Evolutionary conservation across 92 coral and sea anemone genomes (phyloP), one percentile per base, ranked within the genome.

Genomic region (Phymanthus crucifer): DNA sequence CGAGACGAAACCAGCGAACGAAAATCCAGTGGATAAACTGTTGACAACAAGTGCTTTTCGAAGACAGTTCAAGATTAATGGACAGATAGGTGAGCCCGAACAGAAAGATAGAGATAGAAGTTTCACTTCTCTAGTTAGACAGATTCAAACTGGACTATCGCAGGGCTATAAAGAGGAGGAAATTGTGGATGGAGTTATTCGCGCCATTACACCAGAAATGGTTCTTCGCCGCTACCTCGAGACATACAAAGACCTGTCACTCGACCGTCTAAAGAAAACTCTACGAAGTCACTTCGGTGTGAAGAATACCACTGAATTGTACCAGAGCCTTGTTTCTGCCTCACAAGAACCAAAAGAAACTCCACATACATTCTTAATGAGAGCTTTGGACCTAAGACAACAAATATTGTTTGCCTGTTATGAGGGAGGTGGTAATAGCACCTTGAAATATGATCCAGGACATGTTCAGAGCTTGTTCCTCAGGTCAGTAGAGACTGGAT

Each of bases 41-140:
- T 52, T 52, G 61, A 52, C 61, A 52, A 52, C 61, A 3, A 52
- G 61, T 52, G 61, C 61, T 52, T 52, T 52, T 52, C 61, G 61
- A 52, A 52, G 61, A 52, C 61, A 52, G 19, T 52, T 70, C 27
- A 90, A 87, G 80, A 87, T 83, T 32, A 79, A 31, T 23, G 88
- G 93, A 21, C 93, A 90, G 64, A 83, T 81, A 10, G 91, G 94
- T 19, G 84, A 90, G 66, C 89, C 94, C 0, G 82, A 87, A 6
- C 84, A 90, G 65, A 87, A 90, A 47, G 91, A 87, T n/a, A n/a
- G n/a, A n/a, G n/a, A n/a, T n/a, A n/a, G n/a, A n/a, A n/a, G n/a
- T n/a, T n/a, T n/a, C n/a, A n/a, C n/a, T n/a, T n/a, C n/a, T n/a
- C n/a, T n/a, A n/a, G n/a, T n/a, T n/a, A 75, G 80, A 32, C 94